These are phyloP conservation scores for Diphyllodes magnificus DNA, from an alignment of 2,113 vertebrate species.

Conservation along the genomic window DNA sequence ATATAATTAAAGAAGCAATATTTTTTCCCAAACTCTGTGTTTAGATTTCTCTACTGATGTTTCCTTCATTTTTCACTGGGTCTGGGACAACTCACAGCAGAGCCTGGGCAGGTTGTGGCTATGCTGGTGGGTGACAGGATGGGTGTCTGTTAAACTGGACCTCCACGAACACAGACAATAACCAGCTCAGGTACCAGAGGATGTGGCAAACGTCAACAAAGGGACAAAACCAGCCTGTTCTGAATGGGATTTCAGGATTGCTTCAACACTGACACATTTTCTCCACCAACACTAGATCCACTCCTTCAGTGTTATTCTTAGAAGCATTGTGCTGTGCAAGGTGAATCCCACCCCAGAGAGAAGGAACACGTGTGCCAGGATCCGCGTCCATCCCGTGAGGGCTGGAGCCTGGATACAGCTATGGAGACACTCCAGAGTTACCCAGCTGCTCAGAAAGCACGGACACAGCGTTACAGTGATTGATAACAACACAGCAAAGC, in stretches of 20 bases:
- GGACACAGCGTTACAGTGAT: accelerated
- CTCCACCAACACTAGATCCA: not conserved
- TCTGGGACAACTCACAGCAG: not conserved
- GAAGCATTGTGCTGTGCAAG: not conserved
- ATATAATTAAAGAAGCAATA: not conserved
- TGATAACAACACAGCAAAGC: not conserved
- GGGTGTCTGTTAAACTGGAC: not conserved
- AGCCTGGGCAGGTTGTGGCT: not conserved
- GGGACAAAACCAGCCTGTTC: not conserved
- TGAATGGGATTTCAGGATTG: not conserved
- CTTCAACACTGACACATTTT: not conserved
- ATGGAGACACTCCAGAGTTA: not conserved
- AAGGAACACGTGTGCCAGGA: not conserved
- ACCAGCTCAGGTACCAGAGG: not conserved
- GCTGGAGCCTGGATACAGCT: not conserved
- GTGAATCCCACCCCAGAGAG: not conserved
- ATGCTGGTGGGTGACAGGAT: not conserved
- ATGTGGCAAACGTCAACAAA: not conserved
- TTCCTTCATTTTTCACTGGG: not conserved
- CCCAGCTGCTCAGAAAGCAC: not conserved
- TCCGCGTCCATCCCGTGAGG: accelerated
- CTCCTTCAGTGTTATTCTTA: not conserved
- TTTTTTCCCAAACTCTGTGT: not conserved
- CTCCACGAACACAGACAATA: not conserved
- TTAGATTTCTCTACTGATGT: not conserved